Percentiles rank a stretch among this genome's conserved stretches.
Conservation (phyloP, 2,113 vertebrate genomes). For the Ophthalmolycus amberensis region DNA sequence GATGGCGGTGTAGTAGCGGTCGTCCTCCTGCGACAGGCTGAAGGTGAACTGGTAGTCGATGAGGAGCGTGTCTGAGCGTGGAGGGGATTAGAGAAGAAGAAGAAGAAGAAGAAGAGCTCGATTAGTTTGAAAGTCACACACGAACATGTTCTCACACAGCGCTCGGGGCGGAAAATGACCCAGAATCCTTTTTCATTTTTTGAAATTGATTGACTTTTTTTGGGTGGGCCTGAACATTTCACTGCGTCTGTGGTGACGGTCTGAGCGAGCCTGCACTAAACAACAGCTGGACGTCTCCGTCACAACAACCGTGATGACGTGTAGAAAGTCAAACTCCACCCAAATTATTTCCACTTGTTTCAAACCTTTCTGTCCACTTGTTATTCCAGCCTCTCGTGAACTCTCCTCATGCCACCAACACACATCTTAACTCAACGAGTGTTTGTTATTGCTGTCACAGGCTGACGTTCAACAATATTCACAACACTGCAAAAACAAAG, state of each 20-base stretch:
- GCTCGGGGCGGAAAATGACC: slow-evolving; percentile 30
- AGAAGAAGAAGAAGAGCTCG: slow-evolving; percentile 14
- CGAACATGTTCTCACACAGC: slow-evolving; percentile 2
- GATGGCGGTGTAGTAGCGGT: slow-evolving; percentile 98
- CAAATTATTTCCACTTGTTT: background rate
- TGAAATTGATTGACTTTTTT: background rate
- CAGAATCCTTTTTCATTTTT: background rate
- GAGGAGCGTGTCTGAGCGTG: slow-evolving; percentile 90
- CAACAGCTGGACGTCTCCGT: background rate
- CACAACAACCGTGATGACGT: too few relatives aligned
- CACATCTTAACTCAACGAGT: too few relatives aligned
- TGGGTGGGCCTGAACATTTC: background rate
- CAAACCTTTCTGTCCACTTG: background rate
- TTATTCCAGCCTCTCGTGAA: background rate
- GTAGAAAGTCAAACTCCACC: background rate
- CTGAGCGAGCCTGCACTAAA: background rate
- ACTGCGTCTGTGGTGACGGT: slow-evolving; percentile 28
- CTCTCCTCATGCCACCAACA: background rate
- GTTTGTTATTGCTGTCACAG: too few relatives aligned
- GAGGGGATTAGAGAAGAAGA: slow-evolving; percentile 25
- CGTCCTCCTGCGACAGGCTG: slow-evolving; percentile 98
- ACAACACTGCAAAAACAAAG: background rate
- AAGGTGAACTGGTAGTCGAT: slow-evolving; percentile 99
- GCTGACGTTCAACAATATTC: background rate
- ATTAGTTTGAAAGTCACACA: slow-evolving; percentile 63